Base-by-base conservation (phyloP, 2,113 vertebrate genomes). In the Vulpes lagopus region DNA sequence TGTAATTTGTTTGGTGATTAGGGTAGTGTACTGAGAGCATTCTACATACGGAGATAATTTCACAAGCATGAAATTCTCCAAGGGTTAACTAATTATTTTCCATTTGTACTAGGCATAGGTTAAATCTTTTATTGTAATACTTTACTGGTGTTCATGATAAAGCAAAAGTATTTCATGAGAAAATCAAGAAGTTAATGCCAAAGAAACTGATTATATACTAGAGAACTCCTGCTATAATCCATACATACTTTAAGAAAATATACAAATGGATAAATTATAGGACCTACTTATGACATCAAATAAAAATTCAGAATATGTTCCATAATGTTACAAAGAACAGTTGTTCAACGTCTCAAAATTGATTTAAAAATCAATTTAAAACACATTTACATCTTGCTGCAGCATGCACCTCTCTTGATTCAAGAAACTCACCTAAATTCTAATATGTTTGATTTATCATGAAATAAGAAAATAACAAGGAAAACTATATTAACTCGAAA, bases 281-380 rank as follows among this genome's bases (percentile, higher is more conserved):
- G 53, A 80, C 8, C 8, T 15, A 89, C 11, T n/a, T 95, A 60
- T 84, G 57, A 87, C 11, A 88, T 35, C 2, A 62, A 89, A 57
- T 90, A 97, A 93, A 97, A 97, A 90, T 92, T 95, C 88, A 92
- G 69, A 80, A 64, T 74, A 79, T 20, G 8, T 79, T 83, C 51
- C 82, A 30, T 92, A 95, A 94, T 53, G 5, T 57, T 65, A 2
- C 49, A 80, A 94, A 95, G n/a, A 89, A 82, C 17, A 91, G 38
- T 83, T 97, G 67, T 88, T 94, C 80, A 88, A 43, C 55, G 73
- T 92, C 35, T 81, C n/a, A 78, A 78, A 71, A 90, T 76, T 90
- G 53, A 95, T 94, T 92, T 20, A 80, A 94, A 96, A 97, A 97
- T 94, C 64, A 96, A 93, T 93, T 93, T 38, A 95, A 97, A 96